Conservation (phyloP, 2,888 invertebrate species). For the Agapostemon virescens region DNA sequence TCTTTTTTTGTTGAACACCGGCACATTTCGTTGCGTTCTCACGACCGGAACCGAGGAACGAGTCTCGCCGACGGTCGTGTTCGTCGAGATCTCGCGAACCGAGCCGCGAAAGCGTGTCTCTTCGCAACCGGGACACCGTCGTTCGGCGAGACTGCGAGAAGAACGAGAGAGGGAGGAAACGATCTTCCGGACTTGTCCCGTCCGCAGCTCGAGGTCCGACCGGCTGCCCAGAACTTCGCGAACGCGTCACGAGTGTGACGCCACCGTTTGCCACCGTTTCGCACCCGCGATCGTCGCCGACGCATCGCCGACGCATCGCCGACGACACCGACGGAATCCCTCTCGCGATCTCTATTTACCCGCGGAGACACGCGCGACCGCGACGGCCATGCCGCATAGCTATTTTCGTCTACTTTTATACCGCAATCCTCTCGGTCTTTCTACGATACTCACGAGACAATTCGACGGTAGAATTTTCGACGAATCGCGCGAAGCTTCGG, state of each 20-base stretch:
- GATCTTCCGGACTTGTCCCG: conserved; percentile 47
- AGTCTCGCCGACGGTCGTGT: background rate
- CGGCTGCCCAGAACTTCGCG: background rate
- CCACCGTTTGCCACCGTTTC: background rate
- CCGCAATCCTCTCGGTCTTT: conserved; percentile 43
- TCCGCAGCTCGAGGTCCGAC: conserved; percentile 30
- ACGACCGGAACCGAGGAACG: background rate
- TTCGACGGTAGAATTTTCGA: conserved; percentile 28
- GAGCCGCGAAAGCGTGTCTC: background rate
- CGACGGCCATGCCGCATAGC: conserved; percentile 49
- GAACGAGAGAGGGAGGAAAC: background rate
- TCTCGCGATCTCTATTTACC: background rate
- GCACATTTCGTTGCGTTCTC: background rate
- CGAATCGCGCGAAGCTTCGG: conserved; percentile 5
- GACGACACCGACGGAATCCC: background rate
- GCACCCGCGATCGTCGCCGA: conserved; percentile 19
- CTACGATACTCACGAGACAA: conserved; percentile 13
- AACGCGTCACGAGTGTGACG: background rate
- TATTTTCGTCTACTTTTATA: conserved; percentile 63
- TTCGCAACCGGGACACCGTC: conserved; percentile 21
- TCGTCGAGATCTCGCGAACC: conserved; percentile 32
- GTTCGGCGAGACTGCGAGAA: background rate
- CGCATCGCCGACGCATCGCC: conserved; percentile 19
- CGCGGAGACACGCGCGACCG: conserved; percentile 1
- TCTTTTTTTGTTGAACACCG: background rate